A percentile compares a stretch with the other conserved stretches of the same genome.
phyloP scores from a whole-genome alignment of 53 echinoderm and acorn worm species.

The Crossaster papposus region DNA sequence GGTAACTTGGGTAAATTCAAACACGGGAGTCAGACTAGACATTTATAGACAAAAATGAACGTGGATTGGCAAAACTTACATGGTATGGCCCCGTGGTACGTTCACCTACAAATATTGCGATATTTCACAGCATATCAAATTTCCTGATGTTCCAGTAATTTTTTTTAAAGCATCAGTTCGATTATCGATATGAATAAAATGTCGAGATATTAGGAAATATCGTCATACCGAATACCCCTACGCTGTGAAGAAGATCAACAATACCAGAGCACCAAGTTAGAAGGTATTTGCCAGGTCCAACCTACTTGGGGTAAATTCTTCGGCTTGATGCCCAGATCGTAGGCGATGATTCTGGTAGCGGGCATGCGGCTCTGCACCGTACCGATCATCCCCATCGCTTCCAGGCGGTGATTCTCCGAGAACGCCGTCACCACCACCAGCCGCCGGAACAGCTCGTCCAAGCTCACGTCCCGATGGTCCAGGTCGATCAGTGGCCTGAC shows the following conservation, averaged over 20 bases:
- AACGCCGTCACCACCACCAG: conserved; percentile 23
- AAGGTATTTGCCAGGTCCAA: background rate
- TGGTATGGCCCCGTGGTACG: too few species aligned
- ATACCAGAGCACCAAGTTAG: too few species aligned
- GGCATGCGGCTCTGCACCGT: conserved; percentile 13
- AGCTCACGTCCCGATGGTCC: background rate
- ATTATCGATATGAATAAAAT: too few species aligned
- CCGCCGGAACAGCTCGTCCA: conserved; percentile 2
- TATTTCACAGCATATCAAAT: too few species aligned
- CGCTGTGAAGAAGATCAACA: background rate
- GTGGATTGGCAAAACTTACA: too few species aligned
- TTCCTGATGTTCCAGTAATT: too few species aligned
- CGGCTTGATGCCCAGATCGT: conserved; percentile 13
- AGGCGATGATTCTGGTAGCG: conserved; percentile 10
- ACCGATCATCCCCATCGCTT: conserved; percentile 23
- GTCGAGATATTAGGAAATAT: too few species aligned
- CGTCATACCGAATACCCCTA: background rate
- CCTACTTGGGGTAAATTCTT: background rate
- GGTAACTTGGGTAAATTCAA: too few species aligned
- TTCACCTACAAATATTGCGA: too few species aligned
- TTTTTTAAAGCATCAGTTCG: too few species aligned
- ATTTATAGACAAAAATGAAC: too few species aligned
- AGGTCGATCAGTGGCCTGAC: background rate
- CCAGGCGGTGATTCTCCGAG: conserved; percentile 37
- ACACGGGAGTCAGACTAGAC: too few species aligned